Percentiles rank a stretch among this genome's conserved stretches.
Evolutionary conservation across 2,888 invertebrate genomes (phyloP).

Genomic region (Drosophila sordidapex): DNA sequence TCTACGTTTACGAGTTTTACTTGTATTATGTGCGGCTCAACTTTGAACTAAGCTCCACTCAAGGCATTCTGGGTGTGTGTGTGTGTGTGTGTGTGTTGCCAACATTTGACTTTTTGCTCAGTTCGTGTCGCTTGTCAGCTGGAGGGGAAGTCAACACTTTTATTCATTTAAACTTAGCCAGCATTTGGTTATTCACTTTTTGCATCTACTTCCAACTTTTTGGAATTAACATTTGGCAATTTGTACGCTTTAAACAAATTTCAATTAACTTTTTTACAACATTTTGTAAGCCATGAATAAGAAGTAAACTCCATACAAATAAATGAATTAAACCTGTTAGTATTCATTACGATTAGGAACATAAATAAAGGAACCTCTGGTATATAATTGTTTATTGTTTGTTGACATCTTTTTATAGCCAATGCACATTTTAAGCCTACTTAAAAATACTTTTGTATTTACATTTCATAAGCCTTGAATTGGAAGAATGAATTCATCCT

Average conservation of each 20-base stretch:
- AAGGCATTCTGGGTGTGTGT: not conserved
- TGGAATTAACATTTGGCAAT: conserved; percentile 21
- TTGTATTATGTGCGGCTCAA: conserved; percentile 8
- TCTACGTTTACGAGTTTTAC: conserved; percentile 25
- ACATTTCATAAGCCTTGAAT: not conserved
- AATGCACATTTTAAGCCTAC: not conserved
- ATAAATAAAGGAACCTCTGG: not conserved
- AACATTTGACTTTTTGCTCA: conserved; percentile 39
- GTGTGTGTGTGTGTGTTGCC: conserved; percentile 5
- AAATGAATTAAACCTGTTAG: not conserved
- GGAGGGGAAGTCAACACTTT: conserved; percentile 28
- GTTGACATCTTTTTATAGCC: not conserved
- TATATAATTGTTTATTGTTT: not conserved
- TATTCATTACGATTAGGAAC: not conserved
- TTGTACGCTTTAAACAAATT: conserved; percentile 1
- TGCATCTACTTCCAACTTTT: conserved; percentile 6
- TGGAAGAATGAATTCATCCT: rapidly evolving
- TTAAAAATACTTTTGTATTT: not conserved
- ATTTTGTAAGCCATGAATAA: not conserved
- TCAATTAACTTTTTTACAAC: not conserved
- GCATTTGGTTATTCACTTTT: conserved; percentile 33
- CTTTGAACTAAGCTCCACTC: conserved; percentile 28
- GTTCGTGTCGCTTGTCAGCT: conserved; percentile 26
- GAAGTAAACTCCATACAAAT: not conserved
- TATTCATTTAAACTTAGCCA: conserved; percentile 33